Evolutionary conservation across 2,113 vertebrate species (phyloP).

Genomic region (Austrofundulus limnaeus): DNA sequence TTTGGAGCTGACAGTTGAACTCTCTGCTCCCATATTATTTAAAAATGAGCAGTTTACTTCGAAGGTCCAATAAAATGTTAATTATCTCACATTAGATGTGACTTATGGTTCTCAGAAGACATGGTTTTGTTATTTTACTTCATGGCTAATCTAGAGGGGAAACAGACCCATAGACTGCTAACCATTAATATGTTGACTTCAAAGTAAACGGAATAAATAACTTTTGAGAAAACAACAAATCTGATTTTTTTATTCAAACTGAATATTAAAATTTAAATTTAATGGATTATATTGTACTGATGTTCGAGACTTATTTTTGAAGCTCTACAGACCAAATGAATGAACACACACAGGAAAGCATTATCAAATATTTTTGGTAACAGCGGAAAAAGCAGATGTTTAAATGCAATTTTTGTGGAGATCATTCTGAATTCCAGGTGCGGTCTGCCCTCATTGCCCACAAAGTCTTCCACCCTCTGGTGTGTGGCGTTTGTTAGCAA

Average conservation of each 20-base stretch:
- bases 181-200: background rate
- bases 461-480: slow-evolving; percentile 12
- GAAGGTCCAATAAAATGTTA: slow-evolving; percentile 8
- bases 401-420: background rate
- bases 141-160: background rate
- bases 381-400: background rate
- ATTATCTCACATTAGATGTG: slow-evolving; percentile 8
- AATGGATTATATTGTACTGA: no score
- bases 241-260: no score
- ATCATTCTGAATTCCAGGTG: slow-evolving; percentile 21
- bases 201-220: no score
- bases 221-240: no score
- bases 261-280: no score
- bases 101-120: background rate
- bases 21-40: slow-evolving; percentile 15
- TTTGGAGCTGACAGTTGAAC: slow-evolving; percentile 32
- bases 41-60: slow-evolving; percentile 5
- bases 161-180: background rate
- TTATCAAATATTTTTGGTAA: no score
- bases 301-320: no score
- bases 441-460: slow-evolving; percentile 13
- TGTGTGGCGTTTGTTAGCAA: slow-evolving; percentile 24
- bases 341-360: no score
- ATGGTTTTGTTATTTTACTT: background rate
- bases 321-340: no score